Conservation (phyloP, 2,888 invertebrate genomes). For the Metalampra italica region DNA sequence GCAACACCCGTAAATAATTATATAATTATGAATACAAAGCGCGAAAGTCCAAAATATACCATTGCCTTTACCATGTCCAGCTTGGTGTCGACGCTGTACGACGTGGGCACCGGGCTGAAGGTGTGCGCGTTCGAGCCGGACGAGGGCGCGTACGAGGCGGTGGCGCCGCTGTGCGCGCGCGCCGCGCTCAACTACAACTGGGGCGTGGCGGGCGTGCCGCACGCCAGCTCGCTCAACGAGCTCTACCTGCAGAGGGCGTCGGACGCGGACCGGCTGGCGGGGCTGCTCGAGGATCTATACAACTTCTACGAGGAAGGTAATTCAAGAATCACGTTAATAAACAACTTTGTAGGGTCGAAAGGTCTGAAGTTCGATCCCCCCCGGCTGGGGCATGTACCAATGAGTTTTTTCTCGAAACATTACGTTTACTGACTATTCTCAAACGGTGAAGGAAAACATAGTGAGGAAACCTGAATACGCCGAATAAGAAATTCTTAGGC, state of each 20-base stretch:
- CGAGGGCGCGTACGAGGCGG: slow-evolving; percentile 71
- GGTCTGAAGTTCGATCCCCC: too few relatives aligned
- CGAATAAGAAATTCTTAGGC: too few relatives aligned
- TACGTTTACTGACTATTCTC: too few relatives aligned
- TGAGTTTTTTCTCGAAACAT: too few relatives aligned
- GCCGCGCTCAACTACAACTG: slow-evolving; percentile 81
- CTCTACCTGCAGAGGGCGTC: slow-evolving; percentile 80
- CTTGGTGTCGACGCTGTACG: slow-evolving; percentile 82
- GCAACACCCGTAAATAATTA: too few relatives aligned
- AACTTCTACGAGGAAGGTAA: slow-evolving; percentile 69
- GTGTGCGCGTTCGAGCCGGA: slow-evolving; percentile 72
- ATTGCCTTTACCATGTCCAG: slow-evolving; percentile 67
- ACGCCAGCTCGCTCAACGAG: slow-evolving; percentile 77
- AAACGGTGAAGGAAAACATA: too few relatives aligned
- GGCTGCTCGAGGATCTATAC: slow-evolving; percentile 80
- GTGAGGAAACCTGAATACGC: too few relatives aligned
- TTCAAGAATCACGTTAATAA: neutral
- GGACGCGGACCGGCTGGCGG: slow-evolving; percentile 69
- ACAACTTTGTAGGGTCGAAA: neutral
- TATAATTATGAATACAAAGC: too few relatives aligned
- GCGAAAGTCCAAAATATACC: too few relatives aligned
- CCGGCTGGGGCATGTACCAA: too few relatives aligned
- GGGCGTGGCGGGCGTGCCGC: slow-evolving; percentile 77
- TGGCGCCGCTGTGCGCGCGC: slow-evolving; percentile 78
- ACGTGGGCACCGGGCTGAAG: slow-evolving; percentile 62